phyloP scores from a whole-genome alignment of 2,113 vertebrate species.

The Motacilla alba region DNA sequence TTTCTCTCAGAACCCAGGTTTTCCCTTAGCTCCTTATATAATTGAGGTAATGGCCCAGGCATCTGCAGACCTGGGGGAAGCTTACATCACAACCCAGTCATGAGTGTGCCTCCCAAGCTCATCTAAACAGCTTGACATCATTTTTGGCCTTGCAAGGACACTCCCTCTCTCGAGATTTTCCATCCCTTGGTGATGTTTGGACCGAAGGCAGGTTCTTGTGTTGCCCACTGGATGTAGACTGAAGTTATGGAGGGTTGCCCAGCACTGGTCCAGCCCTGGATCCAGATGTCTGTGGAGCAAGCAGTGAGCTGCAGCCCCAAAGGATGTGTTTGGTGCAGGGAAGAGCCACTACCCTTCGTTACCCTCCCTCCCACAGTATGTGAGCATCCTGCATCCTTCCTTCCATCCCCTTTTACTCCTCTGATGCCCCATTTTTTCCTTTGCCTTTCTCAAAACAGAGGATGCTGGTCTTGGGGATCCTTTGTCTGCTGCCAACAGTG shows the following conservation, averaged over 20 bases:
- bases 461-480: neutral
- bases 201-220: fast-evolving
- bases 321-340: neutral
- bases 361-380: fast-evolving
- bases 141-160: neutral
- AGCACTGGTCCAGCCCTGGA: neutral
- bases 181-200: neutral
- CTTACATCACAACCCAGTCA: neutral
- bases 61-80: neutral
- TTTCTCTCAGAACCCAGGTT: neutral
- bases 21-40: neutral
- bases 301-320: neutral
- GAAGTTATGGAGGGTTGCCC: neutral
- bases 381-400: neutral
- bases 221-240: neutral
- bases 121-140: neutral
- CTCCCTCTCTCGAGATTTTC: neutral
- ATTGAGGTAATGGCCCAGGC: neutral
- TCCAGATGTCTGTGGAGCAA: neutral
- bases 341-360: neutral
- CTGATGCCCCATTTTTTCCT: neutral
- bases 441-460: neutral
- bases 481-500: neutral
- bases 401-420: neutral
- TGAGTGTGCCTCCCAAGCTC: neutral